These are phyloP conservation scores for Lutjanus argentimaculatus DNA, from an alignment of 2,797 vertebrate species.

Conservation along the genomic window DNA sequence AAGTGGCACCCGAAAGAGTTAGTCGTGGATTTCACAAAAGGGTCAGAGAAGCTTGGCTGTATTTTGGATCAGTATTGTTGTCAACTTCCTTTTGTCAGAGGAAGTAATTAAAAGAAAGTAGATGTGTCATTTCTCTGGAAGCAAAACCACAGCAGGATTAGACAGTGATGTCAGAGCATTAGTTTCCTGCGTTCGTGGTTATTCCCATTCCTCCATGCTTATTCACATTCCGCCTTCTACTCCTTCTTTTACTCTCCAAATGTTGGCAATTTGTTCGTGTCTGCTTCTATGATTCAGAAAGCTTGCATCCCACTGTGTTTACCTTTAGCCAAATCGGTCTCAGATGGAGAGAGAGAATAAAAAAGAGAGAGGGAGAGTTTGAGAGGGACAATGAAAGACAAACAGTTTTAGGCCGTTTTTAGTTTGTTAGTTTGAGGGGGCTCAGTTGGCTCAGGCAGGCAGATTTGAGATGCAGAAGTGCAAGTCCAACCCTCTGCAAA, in stretches of 20 bases:
- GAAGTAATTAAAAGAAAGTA: constrained; percentile 5
- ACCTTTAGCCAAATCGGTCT: constrained; percentile 43
- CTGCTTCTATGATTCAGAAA: constrained; percentile 49
- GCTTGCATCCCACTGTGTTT: constrained; percentile 46
- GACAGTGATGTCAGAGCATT: constrained; percentile 40
- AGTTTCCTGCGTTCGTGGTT: constrained; percentile 45
- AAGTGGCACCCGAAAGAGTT: constrained; percentile 2
- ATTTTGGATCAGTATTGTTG: constrained; percentile 4
- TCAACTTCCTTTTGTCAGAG: not conserved
- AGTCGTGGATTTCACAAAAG: not conserved
- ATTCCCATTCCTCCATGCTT: constrained; percentile 28
- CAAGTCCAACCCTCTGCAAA: constrained; percentile 47
- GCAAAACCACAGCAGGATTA: constrained; percentile 36
- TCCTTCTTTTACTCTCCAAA: constrained; percentile 29
- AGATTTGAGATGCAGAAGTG: constrained; percentile 38
- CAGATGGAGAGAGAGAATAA: constrained; percentile 34
- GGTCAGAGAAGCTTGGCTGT: not conserved
- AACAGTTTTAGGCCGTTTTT: constrained; percentile 28
- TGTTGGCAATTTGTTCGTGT: constrained; percentile 48
- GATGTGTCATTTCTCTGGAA: constrained; percentile 18
- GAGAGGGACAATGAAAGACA: constrained; percentile 16
- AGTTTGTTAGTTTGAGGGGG: constrained; percentile 24
- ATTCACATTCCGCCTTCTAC: constrained; percentile 33
- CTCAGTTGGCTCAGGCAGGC: constrained; percentile 17
- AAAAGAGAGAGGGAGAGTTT: constrained; percentile 14